Percentiles rank a stretch among this genome's conserved stretches.
phyloP scores from a whole-genome alignment of 2,113 vertebrate genomes.

The Tragelaphus scriptus region DNA sequence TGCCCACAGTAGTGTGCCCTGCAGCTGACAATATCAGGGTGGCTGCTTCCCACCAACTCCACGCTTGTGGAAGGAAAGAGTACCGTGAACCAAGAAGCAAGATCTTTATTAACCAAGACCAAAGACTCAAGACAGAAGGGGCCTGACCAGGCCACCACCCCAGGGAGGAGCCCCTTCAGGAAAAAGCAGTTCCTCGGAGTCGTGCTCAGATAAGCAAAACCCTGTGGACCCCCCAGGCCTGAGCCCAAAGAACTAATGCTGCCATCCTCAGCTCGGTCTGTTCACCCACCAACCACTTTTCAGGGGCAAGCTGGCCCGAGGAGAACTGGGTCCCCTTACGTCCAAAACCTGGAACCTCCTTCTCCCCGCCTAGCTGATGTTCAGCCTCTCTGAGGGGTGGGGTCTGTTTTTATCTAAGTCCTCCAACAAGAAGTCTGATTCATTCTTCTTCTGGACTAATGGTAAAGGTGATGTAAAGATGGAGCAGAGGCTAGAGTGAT shows the following conservation, averaged over 20 bases:
- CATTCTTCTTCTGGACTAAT: neutral
- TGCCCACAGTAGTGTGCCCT: neutral
- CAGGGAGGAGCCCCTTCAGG: neutral
- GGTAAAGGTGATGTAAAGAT: neutral
- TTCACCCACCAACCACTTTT: neutral
- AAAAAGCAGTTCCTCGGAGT: neutral
- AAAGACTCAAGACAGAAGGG: neutral
- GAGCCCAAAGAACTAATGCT: neutral
- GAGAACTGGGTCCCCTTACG: neutral
- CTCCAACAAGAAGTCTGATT: neutral
- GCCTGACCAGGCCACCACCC: neutral
- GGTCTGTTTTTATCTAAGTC: neutral
- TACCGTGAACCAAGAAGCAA: neutral
- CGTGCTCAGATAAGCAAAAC: neutral
- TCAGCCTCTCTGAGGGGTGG: neutral
- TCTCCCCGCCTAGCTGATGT: neutral
- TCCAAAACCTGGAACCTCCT: neutral
- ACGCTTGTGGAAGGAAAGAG: neutral
- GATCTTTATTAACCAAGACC: neutral
- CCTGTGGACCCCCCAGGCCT: neutral
- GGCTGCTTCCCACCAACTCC: neutral
- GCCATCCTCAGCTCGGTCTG: neutral
- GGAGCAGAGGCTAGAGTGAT: too few relatives aligned
- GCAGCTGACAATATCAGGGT: rapidly evolving
- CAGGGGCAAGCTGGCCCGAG: neutral